Evolutionary conservation across 2,797 vertebrate genomes (phyloP).

Genomic region (Intellagama lesueurii): DNA sequence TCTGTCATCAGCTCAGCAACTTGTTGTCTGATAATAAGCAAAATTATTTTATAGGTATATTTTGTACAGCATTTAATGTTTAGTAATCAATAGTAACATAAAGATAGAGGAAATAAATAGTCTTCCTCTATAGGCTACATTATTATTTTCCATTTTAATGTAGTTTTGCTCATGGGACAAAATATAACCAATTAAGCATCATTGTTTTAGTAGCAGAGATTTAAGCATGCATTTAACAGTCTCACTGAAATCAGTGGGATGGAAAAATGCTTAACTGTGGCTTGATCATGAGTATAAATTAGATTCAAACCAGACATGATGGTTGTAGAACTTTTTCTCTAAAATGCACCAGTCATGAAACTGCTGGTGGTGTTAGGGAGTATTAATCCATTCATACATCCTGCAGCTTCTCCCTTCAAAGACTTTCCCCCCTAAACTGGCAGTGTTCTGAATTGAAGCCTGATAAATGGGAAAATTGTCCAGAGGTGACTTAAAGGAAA

Average conservation of each 20-base stretch:
- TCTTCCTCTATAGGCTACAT: neutral
- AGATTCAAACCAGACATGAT: neutral
- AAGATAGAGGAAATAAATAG: neutral
- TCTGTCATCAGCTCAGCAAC: constrained; percentile 39
- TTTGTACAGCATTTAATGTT: constrained; percentile 53
- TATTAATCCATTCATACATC: neutral
- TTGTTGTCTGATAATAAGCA: constrained; percentile 44
- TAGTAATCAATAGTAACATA: constrained; percentile 38
- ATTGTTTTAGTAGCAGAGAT: neutral
- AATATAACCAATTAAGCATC: constrained; percentile 15
- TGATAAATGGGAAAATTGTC: neutral
- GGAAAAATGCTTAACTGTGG: neutral
- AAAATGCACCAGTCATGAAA: neutral
- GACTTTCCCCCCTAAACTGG: neutral
- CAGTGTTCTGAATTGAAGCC: neutral
- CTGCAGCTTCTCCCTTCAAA: neutral
- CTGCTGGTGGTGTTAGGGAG: neutral
- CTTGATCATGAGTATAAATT: neutral
- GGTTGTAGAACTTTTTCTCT: neutral
- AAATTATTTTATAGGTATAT: constrained; percentile 54
- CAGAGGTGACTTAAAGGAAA: neutral
- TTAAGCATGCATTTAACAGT: constrained; percentile 1
- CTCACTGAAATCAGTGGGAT: constrained; percentile 8
- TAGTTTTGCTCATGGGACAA: neutral
- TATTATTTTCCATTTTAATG: neutral